Base-by-base conservation (phyloP, 2,113 vertebrate species). In the Phyllopteryx taeniolatus region DNA sequence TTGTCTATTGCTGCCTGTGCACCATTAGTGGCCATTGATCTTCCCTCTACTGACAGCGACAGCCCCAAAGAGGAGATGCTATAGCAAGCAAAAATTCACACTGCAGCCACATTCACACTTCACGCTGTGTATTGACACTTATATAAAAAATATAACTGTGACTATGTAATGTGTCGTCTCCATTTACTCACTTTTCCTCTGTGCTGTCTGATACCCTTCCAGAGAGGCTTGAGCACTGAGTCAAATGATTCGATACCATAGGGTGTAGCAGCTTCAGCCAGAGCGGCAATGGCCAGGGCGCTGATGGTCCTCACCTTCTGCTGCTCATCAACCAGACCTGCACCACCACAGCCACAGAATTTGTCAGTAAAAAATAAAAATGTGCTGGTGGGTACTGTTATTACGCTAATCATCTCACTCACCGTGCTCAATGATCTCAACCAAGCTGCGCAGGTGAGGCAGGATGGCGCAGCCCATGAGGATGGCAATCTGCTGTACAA, bases 351-450 rank as follows among this genome's bases (percentile, higher is more conserved):
- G 3, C 20, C 60, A 60, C 31, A 76, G 3, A 17, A 33, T 33
- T 33, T 53, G 4, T 67, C 27, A 12, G 31, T 51, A 6, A 10
- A 68, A 17, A 67, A 35, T 0, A 53, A 19, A 2, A 33, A 35
- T 11, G 1, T 17, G 7, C 2, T 6, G 15, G n/a, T 43, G 4
- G 5, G 63, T 7, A 19, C 13, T 33, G 44, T 3, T 17, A 13
- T 7, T 5, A 5, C 5, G 19, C 10, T 9, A 20, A 42, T 67
- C 7, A 42, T 67, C 7, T 27, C 44, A 87, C 96, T 91, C 79
- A 99, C 98, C 97, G 59, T 98, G 98, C 74, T 99, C 98, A 60
- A 99, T 99, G 67, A 99, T 99, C 93, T 99, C 98, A 90, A 99
- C 98, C 93, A 99, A 91, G 89, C 98, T 98, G 82, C 98, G 94